Evolutionary conservation across 2,113 vertebrate genomes (phyloP), one percentile per base, ranked within the genome.

Genomic region (Nothoprocta pentlandii): DNA sequence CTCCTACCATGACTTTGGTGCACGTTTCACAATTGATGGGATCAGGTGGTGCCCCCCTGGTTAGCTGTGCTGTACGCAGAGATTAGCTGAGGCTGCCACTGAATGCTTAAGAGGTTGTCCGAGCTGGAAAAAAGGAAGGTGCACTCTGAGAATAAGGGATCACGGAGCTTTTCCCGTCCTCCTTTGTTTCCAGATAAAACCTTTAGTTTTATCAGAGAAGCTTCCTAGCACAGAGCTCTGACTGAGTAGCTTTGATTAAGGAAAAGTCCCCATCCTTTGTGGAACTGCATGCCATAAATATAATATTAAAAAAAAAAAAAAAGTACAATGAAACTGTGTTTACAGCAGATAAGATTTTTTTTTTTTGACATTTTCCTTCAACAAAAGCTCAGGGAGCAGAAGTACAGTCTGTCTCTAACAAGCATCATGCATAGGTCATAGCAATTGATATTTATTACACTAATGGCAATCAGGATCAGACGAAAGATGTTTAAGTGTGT

Each of bases 161-260:
- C 75, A 47, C 26, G 63, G 70, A 85, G 44, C 30, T 84, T 92
- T 63, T 80, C 81, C 36, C 9, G 25, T 69, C 80, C 6, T 26
- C 49, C 4, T 87, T 92, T 73, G 74, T 82, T 95, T 94, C 62
- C 22, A 85, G 63, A 79, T 82, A 90, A 92, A 89, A 69, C 74
- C 41, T 63, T 39, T 36, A 17, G 2, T 39, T 39, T 39, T 80
- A 86, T 59, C 77, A 46, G 69, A 54, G 74, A 82, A 54, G 23
- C 49, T 83, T 94, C 70, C 68, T 17, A 79, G 73, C 69, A 39
- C 5, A 54, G 41, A 54, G 64, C 41, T 79, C 41, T 39, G 49
- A 39, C 71, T 41, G 59, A 87, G 28, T 15, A n/a, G 8, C 23
- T 49, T 73, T 93, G 77, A 80, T 70, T 86, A 89, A 93, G 80